A percentile compares a stretch with the other conserved stretches of the same genome.
Conservation (phyloP, 2,797 vertebrate genomes). For the Alauda arvensis region DNA sequence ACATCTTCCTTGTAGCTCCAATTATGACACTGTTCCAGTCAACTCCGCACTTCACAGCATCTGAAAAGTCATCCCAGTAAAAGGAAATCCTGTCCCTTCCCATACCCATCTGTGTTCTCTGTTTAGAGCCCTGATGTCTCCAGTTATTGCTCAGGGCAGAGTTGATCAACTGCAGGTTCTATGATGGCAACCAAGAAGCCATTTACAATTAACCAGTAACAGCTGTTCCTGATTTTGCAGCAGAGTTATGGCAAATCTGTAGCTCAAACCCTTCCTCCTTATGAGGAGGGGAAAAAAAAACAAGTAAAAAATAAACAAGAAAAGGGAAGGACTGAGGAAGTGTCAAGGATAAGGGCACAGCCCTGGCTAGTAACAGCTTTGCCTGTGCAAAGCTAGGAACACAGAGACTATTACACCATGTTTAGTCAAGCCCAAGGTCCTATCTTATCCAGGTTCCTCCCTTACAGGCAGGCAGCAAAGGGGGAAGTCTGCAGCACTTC, state of each 20-base stretch:
- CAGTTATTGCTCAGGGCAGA: conserved; percentile 25
- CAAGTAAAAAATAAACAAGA: background rate
- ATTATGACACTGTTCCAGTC: background rate
- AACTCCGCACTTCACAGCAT: background rate
- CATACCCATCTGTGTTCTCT: conserved; percentile 7
- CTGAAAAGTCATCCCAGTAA: background rate
- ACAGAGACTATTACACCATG: accelerated
- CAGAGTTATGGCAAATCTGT: conserved; percentile 1
- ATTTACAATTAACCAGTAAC: background rate
- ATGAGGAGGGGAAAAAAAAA: background rate
- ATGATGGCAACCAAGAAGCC: conserved; percentile 14
- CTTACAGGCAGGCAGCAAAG: background rate
- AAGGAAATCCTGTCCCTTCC: background rate
- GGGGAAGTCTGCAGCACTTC: background rate
- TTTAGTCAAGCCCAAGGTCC: background rate
- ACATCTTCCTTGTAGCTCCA: background rate
- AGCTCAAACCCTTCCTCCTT: background rate
- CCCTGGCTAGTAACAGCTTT: background rate
- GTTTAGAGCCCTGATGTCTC: background rate
- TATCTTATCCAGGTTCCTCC: background rate
- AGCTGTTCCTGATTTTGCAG: conserved; percentile 48
- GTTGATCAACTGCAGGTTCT: conserved; percentile 52
- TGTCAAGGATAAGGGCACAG: background rate
- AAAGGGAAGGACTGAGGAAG: background rate
- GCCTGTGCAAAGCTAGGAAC: background rate